Base-by-base conservation (phyloP, 2,888 invertebrate genomes). In the Isotomurus palustris region DNA sequence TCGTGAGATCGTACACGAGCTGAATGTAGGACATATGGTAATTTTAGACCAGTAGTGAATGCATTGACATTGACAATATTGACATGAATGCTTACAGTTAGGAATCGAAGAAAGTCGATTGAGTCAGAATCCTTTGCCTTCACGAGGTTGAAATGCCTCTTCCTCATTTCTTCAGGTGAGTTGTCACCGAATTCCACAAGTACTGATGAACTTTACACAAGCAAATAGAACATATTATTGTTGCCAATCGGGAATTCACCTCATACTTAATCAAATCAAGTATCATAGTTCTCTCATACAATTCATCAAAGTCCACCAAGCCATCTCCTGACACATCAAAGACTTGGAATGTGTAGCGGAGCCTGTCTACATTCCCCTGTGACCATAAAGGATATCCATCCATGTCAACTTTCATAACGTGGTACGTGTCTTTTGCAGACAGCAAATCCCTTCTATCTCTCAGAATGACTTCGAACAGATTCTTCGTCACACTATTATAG, bases 301-400 rank as follows among this genome's bases (percentile, higher is more conserved):
- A 29, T 44, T 65, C 65, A 1, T 60, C 59, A 51, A 50, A 62
- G 24, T 62, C 58, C 2, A 65, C 50, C 2, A 60, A 22, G 1
- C 57, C 62, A 44, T 62, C 62, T n/a, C 60, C 59, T 35, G 59
- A 53, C 19, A 36, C 35, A 32, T 65, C 65, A 47, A 65, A 60
- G 14, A 65, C 56, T 28, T 48, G 57, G 36, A 65, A 65, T 10
- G 56, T 60, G n/a, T 53, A 45, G 17, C 56, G 49, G 8, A 65
- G 49, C n/a, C 60, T 40, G 22, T 54, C 49, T 17, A 58, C 19
- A n/a, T 56, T 36, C 12, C 50, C 43, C 19, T 60, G 52, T 29
- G 48, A 57, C 65, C 65, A 65, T 4, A 52, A 55, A 4, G 65
- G 53, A 44, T 58, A 58, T 21, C 58, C 21, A 35, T 14, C 21